phyloP scores from a whole-genome alignment of 1,140 invertebrate genomes.

The Aphidius gifuensis region DNA sequence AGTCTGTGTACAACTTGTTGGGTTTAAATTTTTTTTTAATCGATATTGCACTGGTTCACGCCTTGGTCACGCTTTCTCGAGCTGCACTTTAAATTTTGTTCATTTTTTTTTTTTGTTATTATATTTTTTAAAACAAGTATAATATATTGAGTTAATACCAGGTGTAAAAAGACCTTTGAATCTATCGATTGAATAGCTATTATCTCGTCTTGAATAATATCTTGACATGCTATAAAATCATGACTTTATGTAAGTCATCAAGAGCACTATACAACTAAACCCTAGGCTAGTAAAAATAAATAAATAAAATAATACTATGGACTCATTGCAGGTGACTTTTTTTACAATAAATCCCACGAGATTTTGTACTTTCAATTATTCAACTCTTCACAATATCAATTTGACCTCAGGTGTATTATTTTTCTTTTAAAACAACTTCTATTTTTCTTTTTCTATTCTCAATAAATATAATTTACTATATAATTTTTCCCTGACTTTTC shows the following conservation, averaged over 20 bases:
- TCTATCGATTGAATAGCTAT: neutral
- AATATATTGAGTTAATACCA: neutral
- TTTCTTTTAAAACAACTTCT: too few relatives aligned
- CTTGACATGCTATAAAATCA: neutral
- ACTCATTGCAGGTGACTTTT: slow-evolving; percentile 17
- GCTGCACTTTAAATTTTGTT: slow-evolving; percentile 1
- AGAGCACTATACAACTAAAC: too few relatives aligned
- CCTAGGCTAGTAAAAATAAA: too few relatives aligned
- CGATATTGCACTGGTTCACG: slow-evolving; percentile 16
- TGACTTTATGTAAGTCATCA: too few relatives aligned
- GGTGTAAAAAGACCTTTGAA: neutral
- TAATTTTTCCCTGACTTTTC: too few relatives aligned
- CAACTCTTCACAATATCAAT: neutral
- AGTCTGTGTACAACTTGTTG: too few relatives aligned
- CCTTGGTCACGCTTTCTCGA: slow-evolving; percentile 5
- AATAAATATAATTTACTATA: too few relatives aligned
- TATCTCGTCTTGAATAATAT: slow-evolving; percentile 17
- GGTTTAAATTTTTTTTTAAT: neutral
- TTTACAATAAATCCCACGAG: slow-evolving; percentile 24
- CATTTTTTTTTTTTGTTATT: neutral
- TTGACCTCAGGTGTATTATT: too few relatives aligned
- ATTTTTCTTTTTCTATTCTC: too few relatives aligned
- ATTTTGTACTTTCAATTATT: slow-evolving; percentile 21
- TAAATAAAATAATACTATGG: too few relatives aligned
- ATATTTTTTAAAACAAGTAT: neutral